Base-by-base conservation (phyloP, 2,888 invertebrate genomes). In the Perdita meconis region DNA sequence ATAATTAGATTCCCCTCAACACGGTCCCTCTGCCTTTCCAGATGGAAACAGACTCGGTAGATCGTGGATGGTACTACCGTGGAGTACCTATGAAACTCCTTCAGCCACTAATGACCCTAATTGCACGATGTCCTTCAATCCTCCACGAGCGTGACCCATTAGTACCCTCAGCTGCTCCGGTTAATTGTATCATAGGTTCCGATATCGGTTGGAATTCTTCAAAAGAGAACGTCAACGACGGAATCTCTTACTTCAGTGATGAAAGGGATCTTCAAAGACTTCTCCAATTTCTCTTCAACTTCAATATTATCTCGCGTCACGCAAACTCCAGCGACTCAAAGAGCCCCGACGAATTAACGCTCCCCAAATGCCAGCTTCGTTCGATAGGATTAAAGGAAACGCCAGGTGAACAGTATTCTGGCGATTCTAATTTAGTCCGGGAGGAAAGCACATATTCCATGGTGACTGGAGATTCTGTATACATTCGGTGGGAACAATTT, bases 1-100 rank as follows among this genome's bases (percentile, higher is more conserved):
- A 78, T 81, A 81, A 81, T 82, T 81, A 73, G 74, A 82, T 81
- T 74, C 63, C 56, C 19, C 55, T 64, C 53, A 50, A 67, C 71
- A 78, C 59, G 22, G 50, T 67, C 61, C 60, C 44, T 40, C 65
- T 47, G 57, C 30, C 69, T 57, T 56, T 44, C 53, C 57, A 47
- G 60, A 51, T 71, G 44, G 67, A 71, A 71, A 67, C 51, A 16
- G 64, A 50, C 59, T 61, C 50, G 53, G 22, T 30, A 51, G 42
- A 61, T 69, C 69, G 61, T 61, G 56, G 50, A 30, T 40, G 69
- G 55, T 36, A 77, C 65, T 78, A 19, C 50, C 19, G 12, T 59
- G 51, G 61, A 70, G 57, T 50, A 53, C 44, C 61, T 22, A 76
- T 76, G 78, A 57, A 77, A 71, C 77, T 77, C 36, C 67, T 67